Percentiles rank a stretch among this genome's conserved stretches.
These are phyloP conservation scores for Propithecus coquereli DNA, from an alignment of 2,113 vertebrate species.

Conservation along the genomic window DNA sequence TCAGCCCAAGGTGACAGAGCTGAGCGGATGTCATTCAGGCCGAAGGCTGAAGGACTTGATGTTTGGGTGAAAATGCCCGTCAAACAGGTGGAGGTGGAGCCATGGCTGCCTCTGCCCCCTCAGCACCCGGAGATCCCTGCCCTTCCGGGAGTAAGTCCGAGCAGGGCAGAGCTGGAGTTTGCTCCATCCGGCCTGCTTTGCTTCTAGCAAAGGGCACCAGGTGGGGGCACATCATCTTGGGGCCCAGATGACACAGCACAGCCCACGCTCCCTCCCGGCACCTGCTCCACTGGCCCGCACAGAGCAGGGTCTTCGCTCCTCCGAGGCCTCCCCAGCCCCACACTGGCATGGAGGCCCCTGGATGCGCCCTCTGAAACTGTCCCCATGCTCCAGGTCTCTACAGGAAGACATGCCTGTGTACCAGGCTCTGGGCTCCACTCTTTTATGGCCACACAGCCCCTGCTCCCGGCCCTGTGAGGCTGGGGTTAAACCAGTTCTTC, in stretches of 20 bases:
- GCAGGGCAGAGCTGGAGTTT: neutral
- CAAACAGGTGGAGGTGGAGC: neutral
- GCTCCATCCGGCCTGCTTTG: rapidly evolving
- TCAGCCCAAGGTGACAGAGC: neutral
- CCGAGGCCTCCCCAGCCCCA: neutral
- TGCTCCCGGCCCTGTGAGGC: neutral
- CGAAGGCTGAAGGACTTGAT: neutral
- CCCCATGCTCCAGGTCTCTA: neutral
- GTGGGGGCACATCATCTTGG: neutral
- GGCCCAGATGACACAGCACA: rapidly evolving
- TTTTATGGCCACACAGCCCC: rapidly evolving
- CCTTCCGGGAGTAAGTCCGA: neutral
- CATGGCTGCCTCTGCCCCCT: rapidly evolving
- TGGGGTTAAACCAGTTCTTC: rapidly evolving
- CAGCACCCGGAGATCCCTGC: rapidly evolving
- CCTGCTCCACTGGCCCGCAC: neutral
- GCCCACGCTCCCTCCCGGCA: neutral
- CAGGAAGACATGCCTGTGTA: neutral
- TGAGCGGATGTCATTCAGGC: rapidly evolving
- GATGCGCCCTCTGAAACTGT: neutral
- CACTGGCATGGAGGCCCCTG: neutral
- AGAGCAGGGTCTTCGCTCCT: neutral
- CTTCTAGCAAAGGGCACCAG: neutral
- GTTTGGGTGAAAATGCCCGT: rapidly evolving
- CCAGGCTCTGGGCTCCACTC: neutral